A percentile compares a stretch with the other conserved stretches of the same genome.
These are phyloP conservation scores for Nebria ingens DNA, from an alignment of 1,140 invertebrate genomes.

Conservation along the genomic window DNA sequence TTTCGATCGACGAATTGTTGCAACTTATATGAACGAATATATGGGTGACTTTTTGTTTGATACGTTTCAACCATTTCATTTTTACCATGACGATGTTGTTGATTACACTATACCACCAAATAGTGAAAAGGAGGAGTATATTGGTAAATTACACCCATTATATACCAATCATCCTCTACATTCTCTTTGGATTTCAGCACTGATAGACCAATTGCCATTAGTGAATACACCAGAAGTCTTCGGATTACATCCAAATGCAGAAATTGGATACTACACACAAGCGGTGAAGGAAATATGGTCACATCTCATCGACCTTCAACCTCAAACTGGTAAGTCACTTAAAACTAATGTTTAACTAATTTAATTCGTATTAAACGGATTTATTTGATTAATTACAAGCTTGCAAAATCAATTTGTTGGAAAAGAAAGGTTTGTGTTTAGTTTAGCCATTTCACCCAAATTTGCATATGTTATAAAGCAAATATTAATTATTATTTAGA, in stretches of 20 bases:
- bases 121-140: constrained; percentile 57
- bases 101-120: constrained; percentile 69
- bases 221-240: constrained; percentile 76
- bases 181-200: too few species aligned
- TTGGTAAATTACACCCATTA: constrained; percentile 45
- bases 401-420: background rate
- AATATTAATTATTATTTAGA: too few species aligned
- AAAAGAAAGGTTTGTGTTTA: background rate
- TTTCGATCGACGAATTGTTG: constrained; percentile 74
- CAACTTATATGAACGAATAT: constrained; percentile 86
- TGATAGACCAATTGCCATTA: constrained; percentile 61
- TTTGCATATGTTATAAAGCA: too few species aligned
- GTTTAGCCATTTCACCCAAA: too few species aligned
- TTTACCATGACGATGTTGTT: constrained; percentile 62
- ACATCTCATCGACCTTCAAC: constrained; percentile 75
- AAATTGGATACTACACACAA: constrained; percentile 84
- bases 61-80: constrained; percentile 79
- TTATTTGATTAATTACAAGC: background rate
- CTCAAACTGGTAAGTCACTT: constrained; percentile 58
- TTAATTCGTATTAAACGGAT: constrained; percentile 6
- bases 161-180: too few species aligned
- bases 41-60: constrained; percentile 89
- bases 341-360: background rate
- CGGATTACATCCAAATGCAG: constrained; percentile 84
- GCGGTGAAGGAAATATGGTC: constrained; percentile 74